phyloP scores from a whole-genome alignment of 2,113 vertebrate species.

The Rhinolophus sinicus region DNA sequence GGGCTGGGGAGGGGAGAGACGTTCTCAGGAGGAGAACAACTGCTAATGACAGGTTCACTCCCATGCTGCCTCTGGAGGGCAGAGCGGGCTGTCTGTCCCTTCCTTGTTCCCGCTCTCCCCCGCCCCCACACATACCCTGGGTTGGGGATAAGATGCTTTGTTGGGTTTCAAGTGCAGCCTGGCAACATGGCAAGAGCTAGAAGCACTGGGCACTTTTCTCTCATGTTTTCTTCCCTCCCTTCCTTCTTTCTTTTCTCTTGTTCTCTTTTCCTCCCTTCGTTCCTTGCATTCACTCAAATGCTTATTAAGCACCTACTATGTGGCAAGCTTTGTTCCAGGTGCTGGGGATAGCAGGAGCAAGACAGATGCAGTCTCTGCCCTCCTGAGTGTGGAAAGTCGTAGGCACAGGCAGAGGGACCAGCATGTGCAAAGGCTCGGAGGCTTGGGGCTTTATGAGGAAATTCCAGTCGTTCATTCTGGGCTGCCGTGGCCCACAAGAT shows the following conservation, averaged over 20 bases:
- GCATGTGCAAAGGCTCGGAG: background rate
- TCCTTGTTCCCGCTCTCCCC: background rate
- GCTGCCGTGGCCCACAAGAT: background rate
- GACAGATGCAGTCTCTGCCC: background rate
- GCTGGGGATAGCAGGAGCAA: background rate
- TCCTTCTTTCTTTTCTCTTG: background rate
- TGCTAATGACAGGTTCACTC: background rate
- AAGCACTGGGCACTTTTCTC: too few relatives aligned
- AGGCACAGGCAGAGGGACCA: background rate
- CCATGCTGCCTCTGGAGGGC: background rate
- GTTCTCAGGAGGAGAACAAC: background rate
- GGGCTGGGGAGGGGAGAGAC: background rate
- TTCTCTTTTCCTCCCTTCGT: background rate
- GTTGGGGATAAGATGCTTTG: background rate
- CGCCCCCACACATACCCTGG: background rate
- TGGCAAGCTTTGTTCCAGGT: background rate
- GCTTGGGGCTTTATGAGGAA: rapidly evolving
- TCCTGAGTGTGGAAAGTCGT: background rate
- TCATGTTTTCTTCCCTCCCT: background rate
- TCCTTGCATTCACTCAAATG: background rate
- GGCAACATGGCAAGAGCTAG: background rate
- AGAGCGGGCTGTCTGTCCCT: background rate
- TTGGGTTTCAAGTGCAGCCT: background rate
- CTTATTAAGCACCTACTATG: background rate
- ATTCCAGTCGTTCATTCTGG: too few relatives aligned